These are phyloP conservation scores for Apis cerana DNA, from an alignment of 1,140 invertebrate genomes.

Conservation along the genomic window DNA sequence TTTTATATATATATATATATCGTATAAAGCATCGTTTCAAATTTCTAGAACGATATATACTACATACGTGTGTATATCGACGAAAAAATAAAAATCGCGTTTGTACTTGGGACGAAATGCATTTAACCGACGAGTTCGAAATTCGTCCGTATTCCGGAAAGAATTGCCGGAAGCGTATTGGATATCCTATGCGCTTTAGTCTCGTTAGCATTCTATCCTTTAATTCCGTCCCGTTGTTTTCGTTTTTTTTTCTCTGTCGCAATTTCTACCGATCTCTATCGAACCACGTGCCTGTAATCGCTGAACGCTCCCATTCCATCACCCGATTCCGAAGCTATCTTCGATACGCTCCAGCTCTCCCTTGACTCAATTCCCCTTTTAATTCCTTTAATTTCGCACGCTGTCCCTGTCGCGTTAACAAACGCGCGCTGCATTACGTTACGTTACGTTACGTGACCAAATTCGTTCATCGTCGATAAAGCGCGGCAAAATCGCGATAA, in stretches of 20 bases:
- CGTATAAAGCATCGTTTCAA: no score
- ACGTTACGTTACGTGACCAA: background rate
- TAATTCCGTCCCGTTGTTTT: slow-evolving; percentile 56
- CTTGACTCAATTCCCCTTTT: background rate
- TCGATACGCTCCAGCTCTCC: background rate
- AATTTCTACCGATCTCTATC: slow-evolving; percentile 25
- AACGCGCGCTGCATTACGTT: background rate
- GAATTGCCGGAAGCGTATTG: slow-evolving; percentile 53
- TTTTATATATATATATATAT: background rate
- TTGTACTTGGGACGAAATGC: background rate
- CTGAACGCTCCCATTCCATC: background rate
- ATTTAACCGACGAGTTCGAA: slow-evolving; percentile 5
- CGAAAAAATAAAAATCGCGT: no score
- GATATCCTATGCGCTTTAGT: slow-evolving; percentile 48
- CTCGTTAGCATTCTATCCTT: slow-evolving; percentile 57
- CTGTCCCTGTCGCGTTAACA: background rate
- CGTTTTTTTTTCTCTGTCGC: background rate
- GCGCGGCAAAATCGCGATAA: slow-evolving; percentile 27
- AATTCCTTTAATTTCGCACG: background rate
- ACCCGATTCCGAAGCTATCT: no score
- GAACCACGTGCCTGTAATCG: slow-evolving; percentile 29
- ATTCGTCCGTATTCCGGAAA: slow-evolving; percentile 36
- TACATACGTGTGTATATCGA: background rate
- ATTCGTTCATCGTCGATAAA: slow-evolving; percentile 18
- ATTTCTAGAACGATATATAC: no score